A percentile compares a stretch with the other conserved stretches of the same genome.
Evolutionary conservation across 2,888 invertebrate genomes (phyloP).

Genomic region (Stenoptilia bipunctidactyla): DNA sequence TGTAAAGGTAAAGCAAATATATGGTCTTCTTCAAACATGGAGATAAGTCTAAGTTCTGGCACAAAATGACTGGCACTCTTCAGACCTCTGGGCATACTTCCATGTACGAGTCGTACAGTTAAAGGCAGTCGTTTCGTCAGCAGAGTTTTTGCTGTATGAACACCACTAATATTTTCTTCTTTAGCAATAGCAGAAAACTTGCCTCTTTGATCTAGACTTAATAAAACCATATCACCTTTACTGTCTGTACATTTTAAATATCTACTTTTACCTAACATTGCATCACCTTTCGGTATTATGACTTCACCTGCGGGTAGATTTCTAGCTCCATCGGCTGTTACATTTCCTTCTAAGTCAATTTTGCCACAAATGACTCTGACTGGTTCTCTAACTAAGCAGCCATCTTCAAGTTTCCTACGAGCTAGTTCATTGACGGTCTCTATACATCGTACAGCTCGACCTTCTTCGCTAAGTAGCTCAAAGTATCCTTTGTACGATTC

Average conservation of each 20-base stretch:
- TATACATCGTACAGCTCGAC: conserved; percentile 89
- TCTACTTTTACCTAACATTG: conserved; percentile 77
- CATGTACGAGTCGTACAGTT: conserved; percentile 92
- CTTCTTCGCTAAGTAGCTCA: conserved; percentile 94
- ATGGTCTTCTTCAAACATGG: conserved; percentile 88
- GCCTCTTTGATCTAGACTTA: conserved; percentile 89
- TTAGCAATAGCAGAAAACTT: conserved; percentile 93
- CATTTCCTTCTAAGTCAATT: conserved; percentile 71
- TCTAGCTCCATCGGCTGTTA: conserved; percentile 77
- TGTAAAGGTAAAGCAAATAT: conserved; percentile 87
- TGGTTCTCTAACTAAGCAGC: conserved; percentile 85
- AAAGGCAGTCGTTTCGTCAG: conserved; percentile 91
- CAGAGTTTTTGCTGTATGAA: conserved; percentile 91
- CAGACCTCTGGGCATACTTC: conserved; percentile 86
- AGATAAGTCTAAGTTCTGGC: conserved; percentile 85
- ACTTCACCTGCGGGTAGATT: conserved; percentile 88
- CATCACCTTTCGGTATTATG: conserved; percentile 82
- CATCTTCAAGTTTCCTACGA: conserved; percentile 78
- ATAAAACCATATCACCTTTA: conserved; percentile 84
- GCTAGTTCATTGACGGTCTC: conserved; percentile 89
- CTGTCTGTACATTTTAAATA: conserved; percentile 90
- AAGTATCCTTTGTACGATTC: conserved; percentile 93
- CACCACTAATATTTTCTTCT: conserved; percentile 94
- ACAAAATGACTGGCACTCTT: conserved; percentile 87
- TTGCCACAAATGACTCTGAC: conserved; percentile 77